Evolutionary conservation across 2,113 vertebrate species (phyloP), one percentile per base, ranked within the genome.

Genomic region (Mola mola): DNA sequence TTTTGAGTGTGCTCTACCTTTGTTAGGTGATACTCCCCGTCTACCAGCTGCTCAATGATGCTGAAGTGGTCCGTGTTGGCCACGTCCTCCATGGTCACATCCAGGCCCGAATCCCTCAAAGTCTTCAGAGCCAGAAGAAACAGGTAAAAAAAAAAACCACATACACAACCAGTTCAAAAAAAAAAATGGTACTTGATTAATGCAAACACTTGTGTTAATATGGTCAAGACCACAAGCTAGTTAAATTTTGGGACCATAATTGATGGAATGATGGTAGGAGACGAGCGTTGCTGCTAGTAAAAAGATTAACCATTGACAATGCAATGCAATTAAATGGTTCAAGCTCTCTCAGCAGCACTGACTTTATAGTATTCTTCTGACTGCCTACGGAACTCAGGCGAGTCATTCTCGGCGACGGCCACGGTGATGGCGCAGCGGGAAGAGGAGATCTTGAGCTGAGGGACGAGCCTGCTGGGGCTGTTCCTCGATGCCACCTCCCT

Each of bases 401-500:
- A 94, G 81, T 98, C 96, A 0, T 97, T 82, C 55, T 98, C 91
- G 11, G 94, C 96, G 48, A 97, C 74, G 0, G 88, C 86, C 19
- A 99, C 71, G 0, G 95, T 75, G 10, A 97, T 78, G n/a, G 74
- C 70, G 4, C 92, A 96, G 1, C 33, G 40, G 2, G 63, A 65
- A 0, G 61, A 68, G 20, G 58, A 79, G 3, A 26, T 36, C 4
- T 11, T 79, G 3, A 90, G 71, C 0, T 52, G 79, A 4, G 87
- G 31, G 59, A 97, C 40, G 10, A 60, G 52, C 43, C 43, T 63
- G 74, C 91, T 89, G 2, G 96, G 97, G 59, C 96, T 98, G 91
- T 96, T 97, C 73, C 91, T 92, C 44, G 68, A 40, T 0, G 95
- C 95, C 6, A 93, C 95, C 60, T 95, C 93, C 86, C 97, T 99